Conservation (phyloP, 1,140 invertebrate species). For the Drosophila baimaii region DNA sequence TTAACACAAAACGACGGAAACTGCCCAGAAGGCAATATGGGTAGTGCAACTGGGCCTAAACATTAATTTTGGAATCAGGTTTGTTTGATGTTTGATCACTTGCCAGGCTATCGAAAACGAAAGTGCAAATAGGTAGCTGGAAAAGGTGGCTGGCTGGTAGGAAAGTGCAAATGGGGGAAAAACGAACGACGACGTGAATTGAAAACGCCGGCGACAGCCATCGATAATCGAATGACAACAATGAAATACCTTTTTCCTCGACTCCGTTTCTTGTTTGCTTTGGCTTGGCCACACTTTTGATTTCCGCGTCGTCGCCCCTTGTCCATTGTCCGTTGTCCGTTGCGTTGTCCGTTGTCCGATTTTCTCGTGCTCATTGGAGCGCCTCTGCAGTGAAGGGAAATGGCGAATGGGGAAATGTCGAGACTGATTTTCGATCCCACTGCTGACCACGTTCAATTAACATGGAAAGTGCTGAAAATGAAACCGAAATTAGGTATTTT, state of each 20-base stretch:
- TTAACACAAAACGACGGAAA: constrained; percentile 50
- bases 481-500: constrained; percentile 53
- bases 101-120: constrained; percentile 73
- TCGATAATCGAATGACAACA: constrained; percentile 74
- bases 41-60: constrained; percentile 46
- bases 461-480: constrained; percentile 60
- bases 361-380: constrained; percentile 49
- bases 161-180: constrained; percentile 33
- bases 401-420: constrained; percentile 23
- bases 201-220: constrained; percentile 48
- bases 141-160: constrained; percentile 23
- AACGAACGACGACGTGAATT: constrained; percentile 26
- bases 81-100: constrained; percentile 41
- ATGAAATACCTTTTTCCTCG: constrained; percentile 46
- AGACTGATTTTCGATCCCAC: constrained; percentile 9
- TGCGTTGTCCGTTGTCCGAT: not conserved
- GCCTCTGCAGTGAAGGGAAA: constrained; percentile 45
- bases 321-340: constrained; percentile 5
- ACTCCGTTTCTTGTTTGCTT: constrained; percentile 32
- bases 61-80: constrained; percentile 62
- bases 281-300: constrained; percentile 58
- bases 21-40: constrained; percentile 38
- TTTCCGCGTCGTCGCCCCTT: constrained; percentile 70
- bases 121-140: constrained; percentile 66
- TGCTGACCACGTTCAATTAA: constrained; percentile 65